Base-by-base conservation (phyloP, 1,140 invertebrate species). In the Procambarus clarkii region DNA sequence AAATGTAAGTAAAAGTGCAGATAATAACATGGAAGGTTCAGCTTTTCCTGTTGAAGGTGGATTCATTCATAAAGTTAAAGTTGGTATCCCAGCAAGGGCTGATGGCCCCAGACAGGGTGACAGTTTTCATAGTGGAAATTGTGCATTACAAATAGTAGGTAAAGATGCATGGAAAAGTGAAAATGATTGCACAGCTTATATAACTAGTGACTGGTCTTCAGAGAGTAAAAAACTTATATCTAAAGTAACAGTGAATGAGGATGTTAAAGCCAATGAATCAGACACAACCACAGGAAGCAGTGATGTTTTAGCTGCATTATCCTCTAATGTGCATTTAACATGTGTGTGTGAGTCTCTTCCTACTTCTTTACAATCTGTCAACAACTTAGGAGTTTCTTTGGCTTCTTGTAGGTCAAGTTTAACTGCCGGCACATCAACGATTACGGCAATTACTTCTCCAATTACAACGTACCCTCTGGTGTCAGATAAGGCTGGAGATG, bases 361-460 rank as follows among this genome's bases (percentile, higher is more conserved):
- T 44, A 60, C 44, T 54, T 18, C 64, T 71, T 8, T 83, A 45
- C 60, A 83, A 8, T 46, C 79, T 50, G 50, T 64, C 21, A 46
- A 18, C 48, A 58, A 34, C 8, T 15, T 54, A 44, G 54, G 74
- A 58, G 58, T 87, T 58, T 50, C 85, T 24, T 7, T 45, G 44
- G 15, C 58, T 7, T 54, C 74, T 45, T 21, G 45, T 45, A 74
- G 60, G 76, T 50, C 46, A 78, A 76, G 11, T 44, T 50, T 77
- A 18, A 45, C 21, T 74, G 84, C 74, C 60, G 69, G n/a, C 18
- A 87, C 85, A 11, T 79, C 85, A 79, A 76, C 85, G 1, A 87
- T 87, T 58, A 58, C 85, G 2, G 71, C 85, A 7, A 87, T 87
- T 45, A 8, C 85, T 78, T 58, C 85, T 54, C 85, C 85, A 34